Evolutionary conservation across 2,888 invertebrate genomes (phyloP), one percentile per base, ranked within the genome.

Genomic region (Pterostichus niger): DNA sequence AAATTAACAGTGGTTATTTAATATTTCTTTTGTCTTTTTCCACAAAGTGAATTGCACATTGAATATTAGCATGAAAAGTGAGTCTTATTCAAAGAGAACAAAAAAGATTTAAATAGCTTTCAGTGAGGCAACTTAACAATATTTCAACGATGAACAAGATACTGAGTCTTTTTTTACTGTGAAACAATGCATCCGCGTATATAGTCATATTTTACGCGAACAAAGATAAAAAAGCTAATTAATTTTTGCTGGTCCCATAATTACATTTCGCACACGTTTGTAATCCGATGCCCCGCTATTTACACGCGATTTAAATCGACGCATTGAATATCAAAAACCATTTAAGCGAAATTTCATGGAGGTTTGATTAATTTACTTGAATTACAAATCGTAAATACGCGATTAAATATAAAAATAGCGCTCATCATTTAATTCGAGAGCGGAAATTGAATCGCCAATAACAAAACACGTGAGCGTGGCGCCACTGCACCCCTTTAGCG

Each of bases 371-470:
- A 71, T 71, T 71, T 71, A 71, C 71, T 71, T 46, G 71, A 46
- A 46, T 71, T 49, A 71, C 17, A 71, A 46, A 71, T 71, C 46
- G 71, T 71, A 71, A 71, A 71, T 71, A 46, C 71, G 46, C 71
- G 46, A 71, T 71, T 71, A 71, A 71, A 71, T 17, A 71, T 71
- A 71, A 71, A 71, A 71, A 71, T 71, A 46, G 46, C 71, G n/a
- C 44, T 71, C 75, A 24, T 52, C 52, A 75, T 75, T 52, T 75
- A 52, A 75, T 52, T 75, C 75, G 52, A 52, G 52, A 6, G 75
- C 75, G 52, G 52, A 75, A 75, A 75, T 75, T 33, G 75, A 75
- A 75, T 73, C 24, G 44, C 73, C 44, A 73, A 73, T 75, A 75
- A 75, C 52, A 75, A 75, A 75, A 75, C 40, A 40, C 75, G 52